These are phyloP conservation scores for Peromyscus polionotus DNA, from an alignment of 2,113 vertebrate genomes.

Conservation along the genomic window DNA sequence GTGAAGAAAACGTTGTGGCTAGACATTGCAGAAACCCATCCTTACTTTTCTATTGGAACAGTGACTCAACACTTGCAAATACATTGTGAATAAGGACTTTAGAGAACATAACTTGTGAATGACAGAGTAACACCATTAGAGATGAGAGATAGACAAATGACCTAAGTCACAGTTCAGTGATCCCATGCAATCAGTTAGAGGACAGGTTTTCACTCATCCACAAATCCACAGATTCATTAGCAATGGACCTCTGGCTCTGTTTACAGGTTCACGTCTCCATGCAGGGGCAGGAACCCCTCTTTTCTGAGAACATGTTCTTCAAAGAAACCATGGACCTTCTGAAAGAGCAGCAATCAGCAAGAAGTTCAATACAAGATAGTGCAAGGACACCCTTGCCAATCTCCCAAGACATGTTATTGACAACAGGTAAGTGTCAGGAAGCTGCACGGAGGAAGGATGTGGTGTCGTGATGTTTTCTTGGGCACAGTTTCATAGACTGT, in stretches of 20 bases:
- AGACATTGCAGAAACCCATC: not conserved
- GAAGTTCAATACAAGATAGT: not conserved
- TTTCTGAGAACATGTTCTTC: slow-evolving; percentile 58
- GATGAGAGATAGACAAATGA: not conserved
- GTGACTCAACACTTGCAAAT: not conserved
- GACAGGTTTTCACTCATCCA: not conserved
- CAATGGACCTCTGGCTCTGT: not conserved
- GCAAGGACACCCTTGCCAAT: not conserved
- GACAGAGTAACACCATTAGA: not conserved
- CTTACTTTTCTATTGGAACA: not conserved
- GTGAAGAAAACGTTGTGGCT: not conserved
- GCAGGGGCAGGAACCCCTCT: slow-evolving; percentile 63
- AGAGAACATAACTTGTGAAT: not conserved
- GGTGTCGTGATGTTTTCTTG: not conserved
- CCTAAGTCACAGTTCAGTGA: not conserved
- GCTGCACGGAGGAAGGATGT: accelerated
- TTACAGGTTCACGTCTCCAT: slow-evolving; percentile 60
- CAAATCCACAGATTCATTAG: not conserved
- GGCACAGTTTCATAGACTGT: not conserved
- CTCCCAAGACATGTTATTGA: not conserved
- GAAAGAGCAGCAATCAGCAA: not conserved
- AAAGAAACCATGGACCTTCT: slow-evolving; percentile 57
- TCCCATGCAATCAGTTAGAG: not conserved
- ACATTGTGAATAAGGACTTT: not conserved
- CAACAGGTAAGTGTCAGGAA: not conserved